phyloP scores from a whole-genome alignment of 2,888 invertebrate genomes.

The Celastrina argiolus region DNA sequence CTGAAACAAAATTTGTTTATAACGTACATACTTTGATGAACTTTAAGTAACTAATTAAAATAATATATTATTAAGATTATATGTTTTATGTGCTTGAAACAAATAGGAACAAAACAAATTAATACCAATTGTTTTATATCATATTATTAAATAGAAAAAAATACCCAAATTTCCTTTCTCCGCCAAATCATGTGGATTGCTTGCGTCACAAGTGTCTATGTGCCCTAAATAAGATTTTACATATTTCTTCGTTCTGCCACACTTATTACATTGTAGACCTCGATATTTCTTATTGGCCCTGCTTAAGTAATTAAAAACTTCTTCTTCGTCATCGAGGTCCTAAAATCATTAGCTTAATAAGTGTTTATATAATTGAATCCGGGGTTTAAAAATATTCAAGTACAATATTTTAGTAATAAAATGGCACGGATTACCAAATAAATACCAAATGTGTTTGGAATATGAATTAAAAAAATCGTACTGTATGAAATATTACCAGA shows the following conservation, averaged over 20 bases:
- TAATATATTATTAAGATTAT: no score
- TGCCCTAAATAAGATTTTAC: conserved; percentile 35
- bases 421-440: background rate
- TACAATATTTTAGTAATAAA: background rate
- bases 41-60: background rate
- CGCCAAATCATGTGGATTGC: conserved; percentile 8
- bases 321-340: background rate
- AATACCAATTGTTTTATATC: background rate
- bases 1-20: conserved; percentile 26
- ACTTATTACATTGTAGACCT: conserved; percentile 33
- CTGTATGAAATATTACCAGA: no score
- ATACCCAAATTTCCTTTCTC: conserved; percentile 21
- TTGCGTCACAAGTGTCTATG: conserved; percentile 29
- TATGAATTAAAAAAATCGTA: no score
- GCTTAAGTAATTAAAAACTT: conserved; percentile 5
- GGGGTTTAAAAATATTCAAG: background rate
- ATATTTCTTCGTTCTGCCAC: conserved; percentile 32
- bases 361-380: background rate
- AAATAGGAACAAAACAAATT: background rate
- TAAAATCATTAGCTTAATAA: background rate
- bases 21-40: background rate
- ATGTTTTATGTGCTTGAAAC: background rate
- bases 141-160: background rate
- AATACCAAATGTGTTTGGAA: background rate
- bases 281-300: conserved; percentile 19